Evolutionary conservation across 2,797 vertebrate species (phyloP).

Genomic region (Pipistrellus pygmaeus): DNA sequence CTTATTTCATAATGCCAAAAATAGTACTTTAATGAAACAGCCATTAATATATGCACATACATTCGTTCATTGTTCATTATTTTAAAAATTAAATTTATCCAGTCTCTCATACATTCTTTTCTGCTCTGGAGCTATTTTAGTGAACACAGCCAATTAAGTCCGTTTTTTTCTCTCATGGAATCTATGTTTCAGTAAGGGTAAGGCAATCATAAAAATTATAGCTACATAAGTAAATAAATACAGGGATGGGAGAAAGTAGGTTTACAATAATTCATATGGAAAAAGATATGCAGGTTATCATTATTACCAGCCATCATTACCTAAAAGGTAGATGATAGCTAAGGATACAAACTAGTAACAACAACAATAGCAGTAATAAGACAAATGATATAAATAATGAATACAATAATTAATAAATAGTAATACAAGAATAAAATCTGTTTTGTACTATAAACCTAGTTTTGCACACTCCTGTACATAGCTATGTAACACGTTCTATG

Average conservation of each 20-base stretch:
- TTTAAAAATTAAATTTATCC: neutral
- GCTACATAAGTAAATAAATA: neutral
- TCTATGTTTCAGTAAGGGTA: neutral
- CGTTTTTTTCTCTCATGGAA: neutral
- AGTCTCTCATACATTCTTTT: neutral
- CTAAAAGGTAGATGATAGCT: neutral
- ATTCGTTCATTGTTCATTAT: neutral
- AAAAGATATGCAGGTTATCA: neutral
- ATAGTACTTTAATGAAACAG: neutral
- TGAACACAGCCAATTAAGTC: neutral
- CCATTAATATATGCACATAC: neutral
- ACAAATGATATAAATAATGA: neutral
- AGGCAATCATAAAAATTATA: constrained; percentile 5
- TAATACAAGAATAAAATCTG: neutral
- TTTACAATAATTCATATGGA: neutral
- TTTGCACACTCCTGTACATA: neutral
- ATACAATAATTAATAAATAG: neutral
- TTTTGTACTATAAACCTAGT: neutral
- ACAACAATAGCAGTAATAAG: neutral
- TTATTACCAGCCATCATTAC: neutral
- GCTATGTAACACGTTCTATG: neutral
- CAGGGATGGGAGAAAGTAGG: neutral
- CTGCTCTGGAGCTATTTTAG: neutral
- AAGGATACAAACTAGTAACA: neutral
- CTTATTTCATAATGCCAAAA: neutral